phyloP scores from a whole-genome alignment of 2,113 vertebrate genomes.

The Montifringilla adamsi region DNA sequence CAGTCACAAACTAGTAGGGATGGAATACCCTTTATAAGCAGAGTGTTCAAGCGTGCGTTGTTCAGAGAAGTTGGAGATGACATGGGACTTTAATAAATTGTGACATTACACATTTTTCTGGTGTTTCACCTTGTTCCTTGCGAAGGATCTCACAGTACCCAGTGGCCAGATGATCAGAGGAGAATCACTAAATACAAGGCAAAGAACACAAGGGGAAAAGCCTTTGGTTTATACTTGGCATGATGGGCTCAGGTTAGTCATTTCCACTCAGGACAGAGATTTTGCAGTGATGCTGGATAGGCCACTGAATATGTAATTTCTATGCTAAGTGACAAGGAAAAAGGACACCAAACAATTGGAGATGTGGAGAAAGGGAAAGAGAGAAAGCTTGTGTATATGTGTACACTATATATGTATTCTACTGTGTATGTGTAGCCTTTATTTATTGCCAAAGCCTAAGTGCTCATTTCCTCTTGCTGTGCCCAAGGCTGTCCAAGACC shows the following conservation, averaged over 20 bases:
- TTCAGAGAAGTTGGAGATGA: background rate
- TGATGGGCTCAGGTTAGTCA: background rate
- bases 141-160: background rate
- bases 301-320: background rate
- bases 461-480: background rate
- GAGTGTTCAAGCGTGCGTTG: rapidly evolving
- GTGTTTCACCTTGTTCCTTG: background rate
- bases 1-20: rapidly evolving
- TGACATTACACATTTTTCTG: background rate
- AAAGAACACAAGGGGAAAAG: background rate
- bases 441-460: background rate
- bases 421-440: background rate
- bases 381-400: background rate
- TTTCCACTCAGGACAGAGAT: background rate
- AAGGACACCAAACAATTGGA: background rate
- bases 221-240: background rate
- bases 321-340: background rate
- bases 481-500: background rate
- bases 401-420: background rate
- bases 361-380: background rate
- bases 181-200: background rate
- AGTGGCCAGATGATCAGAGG: background rate
- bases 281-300: background rate
- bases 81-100: background rate
- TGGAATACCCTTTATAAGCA: background rate